Base-by-base conservation (phyloP, 2,113 vertebrate genomes). In the Cyrtonyx montezumae region DNA sequence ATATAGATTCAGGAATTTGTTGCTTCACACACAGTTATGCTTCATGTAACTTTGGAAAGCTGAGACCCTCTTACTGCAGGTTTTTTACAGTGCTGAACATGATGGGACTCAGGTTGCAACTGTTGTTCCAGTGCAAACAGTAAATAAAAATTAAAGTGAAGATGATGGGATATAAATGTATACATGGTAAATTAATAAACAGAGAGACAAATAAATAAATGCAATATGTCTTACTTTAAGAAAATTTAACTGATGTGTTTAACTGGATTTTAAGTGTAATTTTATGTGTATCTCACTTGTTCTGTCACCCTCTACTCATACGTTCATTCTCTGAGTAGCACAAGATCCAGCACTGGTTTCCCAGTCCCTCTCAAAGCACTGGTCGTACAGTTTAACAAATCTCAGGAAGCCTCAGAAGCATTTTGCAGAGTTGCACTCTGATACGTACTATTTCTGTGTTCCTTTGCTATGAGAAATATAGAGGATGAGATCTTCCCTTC, bases 1-100 rank as follows among this genome's bases (percentile, higher is more conserved):
- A 42, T 14, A 34, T 8, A 49, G 34, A 36, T 18, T 37, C 1
- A 1, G 62, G 4, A 28, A 40, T 74, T 42, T 0, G 0, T 22
- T 84, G 32, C 48, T 76, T 75, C 46, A 55, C 32, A 8, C 12
- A 11, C 46, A 55, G 12, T 25, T 28, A 8, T 77, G 42, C 36
- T 79, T 46, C 59, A 32, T 20, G 7, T 4, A 67, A 65, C 11
- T 70, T 23, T 8, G 34, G 14, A 32, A 18, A 69, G 20, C 20
- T 83, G 13, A 73, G 2, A 2, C n/a, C 69, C 9, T 37, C 67
- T 62, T 37, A 4, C 21, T 62, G 16, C 6, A 23, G 7, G 14
- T 5, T 77, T 88, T 88, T 66, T 30, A 26, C 6, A 65, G 43
- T 28, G 65, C 11, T 42, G 45, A 37, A 58, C 16, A 45, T 26